Conservation (phyloP, 2,113 vertebrate species). For the Vidua chalybeata region DNA sequence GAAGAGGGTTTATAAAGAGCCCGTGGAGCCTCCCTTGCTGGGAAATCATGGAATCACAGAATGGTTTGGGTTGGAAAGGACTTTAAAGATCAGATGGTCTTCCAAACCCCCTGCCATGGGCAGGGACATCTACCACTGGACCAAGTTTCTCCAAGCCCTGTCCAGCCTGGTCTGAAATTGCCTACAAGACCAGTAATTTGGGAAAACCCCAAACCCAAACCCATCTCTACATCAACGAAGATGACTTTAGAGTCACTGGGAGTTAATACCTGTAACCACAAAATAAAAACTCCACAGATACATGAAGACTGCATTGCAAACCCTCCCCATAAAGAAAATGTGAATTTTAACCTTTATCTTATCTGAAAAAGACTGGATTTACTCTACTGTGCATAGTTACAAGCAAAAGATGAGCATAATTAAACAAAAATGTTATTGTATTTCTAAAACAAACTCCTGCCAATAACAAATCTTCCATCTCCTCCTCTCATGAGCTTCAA, state of each 20-base stretch:
- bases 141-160: neutral
- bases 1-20: neutral
- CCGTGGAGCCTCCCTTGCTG: neutral
- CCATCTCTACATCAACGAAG: neutral
- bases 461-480: neutral
- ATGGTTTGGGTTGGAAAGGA: neutral
- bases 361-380: constrained; percentile 8
- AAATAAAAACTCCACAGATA: neutral
- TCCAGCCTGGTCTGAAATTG: neutral
- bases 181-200: neutral
- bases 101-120: neutral
- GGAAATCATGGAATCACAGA: neutral
- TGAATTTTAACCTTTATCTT: constrained; percentile 41
- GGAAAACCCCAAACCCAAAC: neutral
- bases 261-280: neutral
- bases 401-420: neutral
- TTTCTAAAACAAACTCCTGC: constrained; percentile 12
- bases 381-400: neutral
- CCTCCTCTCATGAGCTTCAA: neutral
- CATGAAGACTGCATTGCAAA: neutral
- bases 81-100: neutral
- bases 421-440: neutral
- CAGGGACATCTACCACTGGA: neutral
- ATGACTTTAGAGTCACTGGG: neutral
- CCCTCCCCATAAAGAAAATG: neutral